Conservation (phyloP, 2,797 vertebrate species). For the Iguana delicatissima region DNA sequence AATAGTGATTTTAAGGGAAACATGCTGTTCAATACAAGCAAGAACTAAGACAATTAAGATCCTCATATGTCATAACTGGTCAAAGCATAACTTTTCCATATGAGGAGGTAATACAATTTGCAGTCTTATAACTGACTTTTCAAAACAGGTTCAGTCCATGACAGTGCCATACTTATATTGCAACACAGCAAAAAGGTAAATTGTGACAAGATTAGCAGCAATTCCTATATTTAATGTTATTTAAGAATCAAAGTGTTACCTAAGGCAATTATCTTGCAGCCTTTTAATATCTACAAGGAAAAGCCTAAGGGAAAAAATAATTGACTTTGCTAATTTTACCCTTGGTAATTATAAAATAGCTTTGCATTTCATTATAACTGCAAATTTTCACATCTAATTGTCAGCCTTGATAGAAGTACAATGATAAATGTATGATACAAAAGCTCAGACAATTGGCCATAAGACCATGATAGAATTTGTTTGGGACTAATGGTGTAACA, state of each 20-base stretch:
- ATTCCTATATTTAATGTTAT: constrained; percentile 80
- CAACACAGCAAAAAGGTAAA: constrained; percentile 71
- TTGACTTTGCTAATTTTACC: constrained; percentile 86
- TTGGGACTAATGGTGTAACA: constrained; percentile 61
- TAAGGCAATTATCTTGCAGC: constrained; percentile 83
- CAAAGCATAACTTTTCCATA: constrained; percentile 49
- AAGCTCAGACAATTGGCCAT: constrained; percentile 69
- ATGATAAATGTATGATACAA: constrained; percentile 74
- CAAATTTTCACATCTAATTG: constrained; percentile 79
- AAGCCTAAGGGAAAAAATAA: constrained; percentile 84
- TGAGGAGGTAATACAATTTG: constrained; percentile 20
- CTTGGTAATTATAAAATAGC: constrained; percentile 83
- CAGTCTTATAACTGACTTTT: constrained; percentile 45
- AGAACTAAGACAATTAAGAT: constrained; percentile 50
- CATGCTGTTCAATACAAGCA: constrained; percentile 41
- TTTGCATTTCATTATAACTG: constrained; percentile 82
- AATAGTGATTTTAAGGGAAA: constrained; percentile 33
- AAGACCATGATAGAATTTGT: constrained; percentile 72
- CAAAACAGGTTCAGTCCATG: constrained; percentile 48
- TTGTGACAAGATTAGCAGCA: constrained; percentile 78
- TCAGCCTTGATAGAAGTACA: constrained; percentile 73
- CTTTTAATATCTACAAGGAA: constrained; percentile 83
- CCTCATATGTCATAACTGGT: constrained; percentile 32
- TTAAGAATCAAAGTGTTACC: constrained; percentile 85
- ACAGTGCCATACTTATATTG: constrained; percentile 55